Base-by-base conservation (phyloP, 2,113 vertebrate genomes). In the Corythornis vintsioides region DNA sequence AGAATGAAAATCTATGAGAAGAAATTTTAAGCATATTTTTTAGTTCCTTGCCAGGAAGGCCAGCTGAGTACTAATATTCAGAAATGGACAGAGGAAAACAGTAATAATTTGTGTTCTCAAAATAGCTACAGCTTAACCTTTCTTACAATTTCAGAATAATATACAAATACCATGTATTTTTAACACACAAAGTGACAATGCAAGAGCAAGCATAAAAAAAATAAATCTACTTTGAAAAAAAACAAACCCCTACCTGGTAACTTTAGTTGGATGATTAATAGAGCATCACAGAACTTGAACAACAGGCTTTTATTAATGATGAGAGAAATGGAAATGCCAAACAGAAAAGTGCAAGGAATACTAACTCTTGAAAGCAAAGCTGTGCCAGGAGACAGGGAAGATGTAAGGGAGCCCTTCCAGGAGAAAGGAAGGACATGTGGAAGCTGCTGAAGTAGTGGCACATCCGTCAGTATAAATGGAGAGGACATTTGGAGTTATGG, bases 301-400 rank as follows among this genome's bases (percentile, higher is more conserved):
- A 91, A 83, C 72, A 94, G 76, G 60, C 60, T n/a, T 74, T 88
- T 90, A 92, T 90, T 95, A 84, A 93, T 83, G 73, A 81, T 60
- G 67, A 88, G 33, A 80, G 20, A 50, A 89, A 76, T 50, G 21
- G n/a, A 86, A 92, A 83, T 69, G 76, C 28, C 65, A 88, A 83
- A 77, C 9, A 74, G 31, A 90, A 88, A 74, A 94, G 73, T 50
- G 61, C 83, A 88, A 88, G 35, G 65, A 93, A 94, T 92, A 52
- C 77, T 88, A 92, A 96, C 29, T 88, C 70, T 55, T 67, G 31
- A 92, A 83, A 92, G 63, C 2, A 81, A 31, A 81, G 31, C 61
- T 77, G 48, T 86, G 88, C 88, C 90, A 96, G 61, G 76, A 94
- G 86, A 74, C 43, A 20, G 42, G 28, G 31, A 13, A 52, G 47